Conservation (phyloP, 2,888 invertebrate genomes). For the Quadroppia sp. region DNA sequence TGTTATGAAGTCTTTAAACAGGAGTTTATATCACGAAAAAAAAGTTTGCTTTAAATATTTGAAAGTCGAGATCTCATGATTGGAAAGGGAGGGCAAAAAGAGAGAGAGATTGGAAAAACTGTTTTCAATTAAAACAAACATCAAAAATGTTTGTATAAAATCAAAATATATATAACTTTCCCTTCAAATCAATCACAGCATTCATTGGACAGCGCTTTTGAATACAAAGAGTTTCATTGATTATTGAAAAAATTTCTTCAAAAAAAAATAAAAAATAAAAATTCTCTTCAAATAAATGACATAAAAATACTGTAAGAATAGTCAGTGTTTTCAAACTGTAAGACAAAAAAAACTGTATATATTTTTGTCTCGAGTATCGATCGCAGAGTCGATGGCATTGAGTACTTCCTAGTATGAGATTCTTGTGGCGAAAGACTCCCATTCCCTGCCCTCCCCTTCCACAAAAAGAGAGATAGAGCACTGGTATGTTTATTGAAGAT, state of each 20-base stretch:
- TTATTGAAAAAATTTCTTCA: background rate
- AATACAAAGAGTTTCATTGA: background rate
- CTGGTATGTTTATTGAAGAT: constrained; percentile 21
- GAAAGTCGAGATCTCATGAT: background rate
- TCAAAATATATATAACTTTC: background rate
- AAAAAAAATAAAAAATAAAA: background rate
- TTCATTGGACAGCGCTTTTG: background rate
- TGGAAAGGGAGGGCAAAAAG: too few species aligned
- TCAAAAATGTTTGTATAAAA: background rate
- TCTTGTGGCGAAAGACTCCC: background rate
- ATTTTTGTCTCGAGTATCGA: background rate
- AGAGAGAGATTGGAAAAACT: too few species aligned
- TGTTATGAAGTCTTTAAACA: background rate
- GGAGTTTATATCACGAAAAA: background rate
- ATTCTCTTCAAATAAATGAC: background rate
- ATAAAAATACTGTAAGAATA: background rate
- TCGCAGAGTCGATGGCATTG: too few species aligned
- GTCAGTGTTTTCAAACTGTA: background rate
- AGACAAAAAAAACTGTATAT: background rate
- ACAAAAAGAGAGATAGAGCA: background rate
- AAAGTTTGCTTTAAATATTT: background rate
- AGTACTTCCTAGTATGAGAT: too few species aligned
- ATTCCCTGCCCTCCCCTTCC: background rate
- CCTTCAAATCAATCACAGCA: background rate
- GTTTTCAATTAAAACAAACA: constrained; percentile 9